Evolutionary conservation across 2,797 vertebrate species (phyloP).

Genomic region (Iguana delicatissima): DNA sequence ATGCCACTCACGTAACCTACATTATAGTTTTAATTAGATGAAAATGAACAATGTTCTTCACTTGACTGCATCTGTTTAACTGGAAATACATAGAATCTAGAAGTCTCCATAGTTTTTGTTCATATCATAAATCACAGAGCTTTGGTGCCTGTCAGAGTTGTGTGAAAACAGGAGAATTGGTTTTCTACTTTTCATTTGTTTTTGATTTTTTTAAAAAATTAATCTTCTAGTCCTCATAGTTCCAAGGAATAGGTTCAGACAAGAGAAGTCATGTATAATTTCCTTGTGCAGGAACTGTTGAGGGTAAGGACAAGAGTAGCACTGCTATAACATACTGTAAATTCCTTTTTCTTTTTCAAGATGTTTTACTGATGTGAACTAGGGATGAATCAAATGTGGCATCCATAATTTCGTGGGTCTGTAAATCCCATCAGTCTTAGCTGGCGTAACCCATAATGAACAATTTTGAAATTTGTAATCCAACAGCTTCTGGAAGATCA

Average conservation of each 20-base stretch:
- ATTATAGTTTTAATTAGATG: conserved; percentile 14
- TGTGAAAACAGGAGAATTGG: not conserved
- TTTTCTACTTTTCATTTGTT: not conserved
- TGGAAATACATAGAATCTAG: not conserved
- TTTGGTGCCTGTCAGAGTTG: not conserved
- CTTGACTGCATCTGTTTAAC: not conserved
- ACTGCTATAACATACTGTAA: not conserved
- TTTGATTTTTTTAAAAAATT: not conserved
- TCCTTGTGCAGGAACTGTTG: not conserved
- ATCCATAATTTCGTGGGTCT: too few species aligned
- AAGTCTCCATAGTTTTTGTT: not conserved
- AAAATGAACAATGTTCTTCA: not conserved
- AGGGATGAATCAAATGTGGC: not conserved
- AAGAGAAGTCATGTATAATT: not conserved
- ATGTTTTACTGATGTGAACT: not conserved
- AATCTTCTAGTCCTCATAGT: not conserved
- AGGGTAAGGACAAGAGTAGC: not conserved
- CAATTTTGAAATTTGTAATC: too few species aligned
- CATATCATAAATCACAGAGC: not conserved
- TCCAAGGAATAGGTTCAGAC: not conserved
- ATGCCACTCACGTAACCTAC: not conserved
- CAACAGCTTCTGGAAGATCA: too few species aligned
- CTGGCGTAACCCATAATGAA: too few species aligned
- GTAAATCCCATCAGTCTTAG: too few species aligned
- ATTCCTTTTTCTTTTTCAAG: not conserved